Conservation (phyloP, 2,888 invertebrate species). For the Eledone cirrhosa region DNA sequence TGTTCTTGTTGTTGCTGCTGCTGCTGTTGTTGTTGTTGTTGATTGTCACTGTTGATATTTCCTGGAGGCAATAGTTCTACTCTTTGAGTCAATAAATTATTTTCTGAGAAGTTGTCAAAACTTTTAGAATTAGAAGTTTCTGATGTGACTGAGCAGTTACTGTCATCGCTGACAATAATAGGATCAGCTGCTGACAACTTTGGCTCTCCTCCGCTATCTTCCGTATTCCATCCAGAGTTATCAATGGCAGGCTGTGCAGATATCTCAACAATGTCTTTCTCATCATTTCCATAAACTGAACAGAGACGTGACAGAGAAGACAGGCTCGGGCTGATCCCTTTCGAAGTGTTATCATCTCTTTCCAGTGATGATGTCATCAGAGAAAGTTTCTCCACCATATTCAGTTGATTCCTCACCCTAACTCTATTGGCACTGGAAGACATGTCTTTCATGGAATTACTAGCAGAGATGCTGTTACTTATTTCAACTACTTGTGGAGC, state of each 20-base stretch:
- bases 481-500: no score
- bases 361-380: no score
- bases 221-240: neutral
- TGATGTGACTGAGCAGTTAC: neutral
- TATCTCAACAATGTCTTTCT: neutral
- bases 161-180: slow-evolving; percentile 9
- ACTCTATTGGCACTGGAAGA: no score
- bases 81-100: no score
- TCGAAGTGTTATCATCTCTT: neutral
- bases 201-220: neutral
- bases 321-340: neutral
- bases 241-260: neutral
- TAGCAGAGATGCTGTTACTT: no score
- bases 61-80: neutral
- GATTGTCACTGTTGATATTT: neutral
- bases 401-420: no score
- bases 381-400: no score
- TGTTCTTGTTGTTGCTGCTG: no score
- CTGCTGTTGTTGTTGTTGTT: no score
- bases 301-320: neutral
- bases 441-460: no score
- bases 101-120: neutral
- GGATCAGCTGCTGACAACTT: neutral
- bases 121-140: neutral
- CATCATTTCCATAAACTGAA: neutral